phyloP scores from a whole-genome alignment of 64 coral and sea anemone genomes.

The Stylophora pistillata region DNA sequence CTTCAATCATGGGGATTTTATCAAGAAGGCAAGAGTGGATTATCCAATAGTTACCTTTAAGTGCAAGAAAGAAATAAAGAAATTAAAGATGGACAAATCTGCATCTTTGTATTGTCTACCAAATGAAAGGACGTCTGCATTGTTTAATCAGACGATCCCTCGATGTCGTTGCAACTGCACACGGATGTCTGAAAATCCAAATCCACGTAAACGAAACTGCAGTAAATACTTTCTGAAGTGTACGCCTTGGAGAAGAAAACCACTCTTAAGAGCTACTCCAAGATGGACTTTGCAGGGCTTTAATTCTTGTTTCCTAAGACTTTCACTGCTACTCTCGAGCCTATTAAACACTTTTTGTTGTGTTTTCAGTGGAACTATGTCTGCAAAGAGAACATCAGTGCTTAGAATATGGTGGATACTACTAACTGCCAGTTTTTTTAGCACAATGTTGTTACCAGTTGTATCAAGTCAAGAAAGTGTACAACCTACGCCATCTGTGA shows the following conservation, averaged over 20 bases:
- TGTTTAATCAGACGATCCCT: neutral
- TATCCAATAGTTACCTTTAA: neutral
- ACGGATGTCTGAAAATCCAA: neutral
- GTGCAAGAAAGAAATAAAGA: neutral
- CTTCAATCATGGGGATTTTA: neutral
- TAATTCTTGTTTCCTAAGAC: neutral
- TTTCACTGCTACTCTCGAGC: constrained; percentile 18
- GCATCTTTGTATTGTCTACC: neutral
- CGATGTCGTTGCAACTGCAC: neutral
- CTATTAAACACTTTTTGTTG: neutral
- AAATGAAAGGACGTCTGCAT: neutral
- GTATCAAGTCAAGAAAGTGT: constrained; percentile 40
- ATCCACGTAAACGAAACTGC: neutral
- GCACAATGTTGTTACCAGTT: constrained; percentile 7
- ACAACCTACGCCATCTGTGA: constrained; percentile 31
- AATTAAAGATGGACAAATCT: neutral
- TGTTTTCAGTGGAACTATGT: neutral
- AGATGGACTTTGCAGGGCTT: neutral
- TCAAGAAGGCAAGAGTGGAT: neutral
- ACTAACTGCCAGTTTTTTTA: neutral
- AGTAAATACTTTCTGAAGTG: constrained; percentile 48
- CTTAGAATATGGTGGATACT: neutral
- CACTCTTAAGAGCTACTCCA: neutral
- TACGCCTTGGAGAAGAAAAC: constrained; percentile 59
- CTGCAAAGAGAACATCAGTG: neutral